Evolutionary conservation across 2,888 invertebrate species (phyloP).

Genomic region (Diplolepis rosae): DNA sequence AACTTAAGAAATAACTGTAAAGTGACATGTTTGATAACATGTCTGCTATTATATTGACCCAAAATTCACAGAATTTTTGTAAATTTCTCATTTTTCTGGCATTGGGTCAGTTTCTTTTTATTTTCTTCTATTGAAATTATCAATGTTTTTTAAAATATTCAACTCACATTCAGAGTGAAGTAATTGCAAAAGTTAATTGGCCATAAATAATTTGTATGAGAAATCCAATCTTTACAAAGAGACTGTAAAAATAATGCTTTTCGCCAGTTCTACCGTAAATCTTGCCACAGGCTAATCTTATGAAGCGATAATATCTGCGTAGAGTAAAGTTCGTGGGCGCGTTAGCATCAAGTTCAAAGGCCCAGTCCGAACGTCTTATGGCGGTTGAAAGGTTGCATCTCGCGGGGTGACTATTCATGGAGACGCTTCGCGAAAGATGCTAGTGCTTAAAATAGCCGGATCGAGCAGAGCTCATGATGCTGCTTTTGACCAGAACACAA

Average conservation of each 20-base stretch:
- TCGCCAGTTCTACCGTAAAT: neutral
- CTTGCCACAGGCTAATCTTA: neutral
- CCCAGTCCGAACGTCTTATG: neutral
- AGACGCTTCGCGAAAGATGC: slow-evolving; percentile 53
- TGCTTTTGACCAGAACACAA: slow-evolving; percentile 24
- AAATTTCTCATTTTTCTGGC: too few relatives aligned
- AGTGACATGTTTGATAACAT: too few relatives aligned
- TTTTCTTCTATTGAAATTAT: too few relatives aligned
- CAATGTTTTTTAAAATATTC: too few relatives aligned
- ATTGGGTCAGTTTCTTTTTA: too few relatives aligned
- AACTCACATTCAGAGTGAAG: too few relatives aligned
- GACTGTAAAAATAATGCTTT: neutral
- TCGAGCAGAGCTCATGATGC: slow-evolving; percentile 34
- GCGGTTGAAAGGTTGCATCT: slow-evolving; percentile 56
- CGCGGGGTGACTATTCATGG: slow-evolving; percentile 52
- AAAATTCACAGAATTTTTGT: too few relatives aligned
- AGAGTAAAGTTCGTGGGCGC: slow-evolving; percentile 25
- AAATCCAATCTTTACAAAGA: neutral
- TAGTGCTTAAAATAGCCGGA: slow-evolving; percentile 58
- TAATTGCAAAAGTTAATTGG: too few relatives aligned
- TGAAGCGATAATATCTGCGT: neutral
- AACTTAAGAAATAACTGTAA: too few relatives aligned
- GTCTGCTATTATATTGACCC: too few relatives aligned
- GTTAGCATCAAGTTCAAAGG: slow-evolving; percentile 21
- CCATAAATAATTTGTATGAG: neutral